Percentiles rank a stretch among this genome's conserved stretches.
Evolutionary conservation across 2,113 vertebrate genomes (phyloP).

Genomic region (Odocoileus hemionus): DNA sequence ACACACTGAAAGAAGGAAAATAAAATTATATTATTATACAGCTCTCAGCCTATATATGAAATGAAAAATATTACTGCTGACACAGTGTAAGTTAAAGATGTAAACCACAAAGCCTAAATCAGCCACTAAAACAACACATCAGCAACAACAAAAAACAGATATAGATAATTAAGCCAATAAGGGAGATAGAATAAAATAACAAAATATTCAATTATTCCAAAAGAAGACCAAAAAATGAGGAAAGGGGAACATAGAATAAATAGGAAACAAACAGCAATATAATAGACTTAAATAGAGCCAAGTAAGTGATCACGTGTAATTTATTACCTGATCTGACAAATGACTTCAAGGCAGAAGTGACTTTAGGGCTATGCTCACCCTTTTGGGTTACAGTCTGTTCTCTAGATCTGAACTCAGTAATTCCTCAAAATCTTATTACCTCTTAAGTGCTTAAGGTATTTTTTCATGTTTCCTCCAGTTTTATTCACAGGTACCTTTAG

Average conservation of each 20-base stretch:
- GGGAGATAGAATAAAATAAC: not conserved
- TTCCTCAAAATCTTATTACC: not conserved
- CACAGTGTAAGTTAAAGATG: not conserved
- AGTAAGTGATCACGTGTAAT: not conserved
- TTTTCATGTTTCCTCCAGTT: not conserved
- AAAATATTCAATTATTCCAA: not conserved
- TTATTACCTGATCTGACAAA: not conserved
- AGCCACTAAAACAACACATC: not conserved
- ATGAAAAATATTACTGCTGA: not conserved
- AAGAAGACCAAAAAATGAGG: not conserved
- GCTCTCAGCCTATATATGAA: not conserved
- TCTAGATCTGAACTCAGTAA: not conserved
- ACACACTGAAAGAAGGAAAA: not conserved
- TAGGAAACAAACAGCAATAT: not conserved
- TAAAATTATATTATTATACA: not conserved
- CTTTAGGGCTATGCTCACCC: not conserved
- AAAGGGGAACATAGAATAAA: not conserved
- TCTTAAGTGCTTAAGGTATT: not conserved
- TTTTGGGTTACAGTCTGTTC: not conserved
- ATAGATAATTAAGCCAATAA: not conserved
- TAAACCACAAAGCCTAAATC: not conserved
- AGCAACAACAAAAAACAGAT: not conserved
- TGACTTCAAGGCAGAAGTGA: not conserved
- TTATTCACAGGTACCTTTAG: not conserved
- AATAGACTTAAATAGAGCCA: not conserved